Evolutionary conservation across 2,888 invertebrate genomes (phyloP), one percentile per base, ranked within the genome.

Genomic region (Pseudococcus longispinus): DNA sequence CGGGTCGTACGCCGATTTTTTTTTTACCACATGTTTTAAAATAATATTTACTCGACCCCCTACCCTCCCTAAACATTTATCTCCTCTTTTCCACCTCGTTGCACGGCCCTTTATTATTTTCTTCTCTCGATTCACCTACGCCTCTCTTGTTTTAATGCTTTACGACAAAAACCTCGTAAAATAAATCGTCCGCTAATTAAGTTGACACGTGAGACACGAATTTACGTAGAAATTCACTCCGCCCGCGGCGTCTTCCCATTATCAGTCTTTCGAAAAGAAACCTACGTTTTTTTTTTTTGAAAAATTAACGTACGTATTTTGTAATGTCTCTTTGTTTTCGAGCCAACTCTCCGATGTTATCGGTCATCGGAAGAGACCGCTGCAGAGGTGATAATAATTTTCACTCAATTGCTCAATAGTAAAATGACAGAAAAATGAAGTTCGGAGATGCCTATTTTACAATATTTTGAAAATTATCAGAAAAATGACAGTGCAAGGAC

Each of bases 151-250:
- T 37, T 65, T 18, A 26, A 65, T 18, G 29, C 70, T 29, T 70
- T 29, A 29, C 29, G 29, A 70, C 70, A 70, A 18, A 70, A 70
- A 70, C 11, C 26, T 70, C 70, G 70, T 70, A 70, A 70, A 70
- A 70, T 70, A 70, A 70, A 70, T 70, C 70, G 70, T 70, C 70
- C 70, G 70, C 70, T 70, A 70, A 70, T 70, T 70, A 70, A 70
- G 70, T 29, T 18, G 18, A 70, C 13, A n/a, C 29, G 26, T 5
- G 15, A 18, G 13, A 70, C 29, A 29, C 70, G 70, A 70, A 70
- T 70, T 70, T 70, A 60, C 18, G 29, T 29, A 70, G 18, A 26
- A 70, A 70, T 29, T 26, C 29, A 18, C 18, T 11, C 15, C 60
- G 20, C 15, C 55, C 55, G 55, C 37, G 5, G n/a, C 55, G 3